Base-by-base conservation (phyloP, 2,797 vertebrate genomes). In the Gallinago solitaria region DNA sequence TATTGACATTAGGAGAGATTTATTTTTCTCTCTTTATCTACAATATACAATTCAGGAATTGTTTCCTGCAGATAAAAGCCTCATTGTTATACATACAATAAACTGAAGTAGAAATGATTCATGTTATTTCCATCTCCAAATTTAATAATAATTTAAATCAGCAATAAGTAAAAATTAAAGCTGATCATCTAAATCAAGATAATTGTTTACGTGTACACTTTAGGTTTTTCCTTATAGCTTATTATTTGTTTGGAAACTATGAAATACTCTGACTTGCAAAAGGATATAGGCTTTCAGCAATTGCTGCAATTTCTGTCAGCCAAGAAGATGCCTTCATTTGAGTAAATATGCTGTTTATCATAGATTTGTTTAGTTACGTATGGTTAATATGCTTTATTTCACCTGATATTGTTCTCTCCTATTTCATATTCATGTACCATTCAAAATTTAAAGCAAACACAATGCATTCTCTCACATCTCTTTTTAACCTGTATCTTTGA, bases 51-150 rank as follows among this genome's bases (percentile, higher is more conserved):
- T 78, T 64, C 45, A 71, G 71, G 71, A 95, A 96, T 96, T 97
- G 93, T 92, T 96, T 95, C 90, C 94, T 93, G 88, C 86, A 95
- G 93, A 96, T 92, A 93, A 94, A 95, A 96, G 81, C 81, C 73
- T 90, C 84, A 92, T 87, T 96, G 91, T 95, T 90, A 92, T 35
- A 89, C 45, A 70, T 59, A 95, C 68, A 93, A 94, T 74, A 95
- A 95, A 89, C 71, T 80, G 68, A 93, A 95, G 87, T 56, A 89
- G 82, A 97, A 94, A 76, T 71, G 9, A 94, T 81, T 94, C 43
- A 63, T 74, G 48, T 59, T 86, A 56, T 88, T 95, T 87, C 51
- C 50, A 94, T 90, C 63, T 81, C 91, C 71, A 83, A 81, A 25
- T 89, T 89, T 69, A 87, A 87, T 68, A 94, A 92, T 25, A 1